These are phyloP conservation scores for Venusia cambrica DNA, from an alignment of 2,888 invertebrate genomes.

Conservation along the genomic window DNA sequence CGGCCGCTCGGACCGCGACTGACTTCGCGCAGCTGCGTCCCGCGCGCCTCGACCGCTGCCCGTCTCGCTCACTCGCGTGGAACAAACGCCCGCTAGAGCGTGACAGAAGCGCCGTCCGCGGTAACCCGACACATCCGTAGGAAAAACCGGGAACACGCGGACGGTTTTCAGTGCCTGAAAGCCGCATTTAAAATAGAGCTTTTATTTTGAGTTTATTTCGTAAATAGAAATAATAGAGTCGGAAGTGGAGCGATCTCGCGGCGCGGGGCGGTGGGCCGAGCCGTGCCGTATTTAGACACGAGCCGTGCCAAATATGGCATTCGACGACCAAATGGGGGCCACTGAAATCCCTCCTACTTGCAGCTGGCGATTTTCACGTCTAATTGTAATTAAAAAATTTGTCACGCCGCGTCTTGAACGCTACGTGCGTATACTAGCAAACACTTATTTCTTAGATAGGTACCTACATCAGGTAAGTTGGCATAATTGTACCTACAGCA, in stretches of 20 bases:
- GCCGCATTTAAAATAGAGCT: conserved; percentile 77
- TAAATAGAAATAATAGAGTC: conserved; percentile 81
- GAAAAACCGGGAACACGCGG: conserved; percentile 74
- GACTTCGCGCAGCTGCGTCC: conserved; percentile 73
- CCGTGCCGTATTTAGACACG: conserved; percentile 91
- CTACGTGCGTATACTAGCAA: conserved; percentile 34
- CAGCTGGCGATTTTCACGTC: conserved; percentile 78
- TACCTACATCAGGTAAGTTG: conserved; percentile 11
- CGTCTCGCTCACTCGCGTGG: conserved; percentile 50
- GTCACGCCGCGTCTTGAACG: conserved; percentile 65
- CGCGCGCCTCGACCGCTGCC: conserved; percentile 72
- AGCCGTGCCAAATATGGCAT: conserved; percentile 90
- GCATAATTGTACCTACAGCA: neutral
- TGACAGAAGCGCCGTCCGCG: conserved; percentile 48
- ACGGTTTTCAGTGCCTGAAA: conserved; percentile 74
- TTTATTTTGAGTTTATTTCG: conserved; percentile 80
- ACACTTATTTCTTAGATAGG: conserved; percentile 28
- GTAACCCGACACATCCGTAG: conserved; percentile 80
- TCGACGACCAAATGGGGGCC: conserved; percentile 89
- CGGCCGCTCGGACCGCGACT: conserved; percentile 82
- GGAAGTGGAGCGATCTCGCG: conserved; percentile 66
- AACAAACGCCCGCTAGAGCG: conserved; percentile 39
- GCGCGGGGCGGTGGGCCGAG: conserved; percentile 80
- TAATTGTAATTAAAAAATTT: conserved; percentile 75
- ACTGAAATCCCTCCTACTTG: conserved; percentile 88